These are phyloP conservation scores for Zosterops hypoxanthus DNA, from an alignment of 2,113 vertebrate species.

Conservation along the genomic window DNA sequence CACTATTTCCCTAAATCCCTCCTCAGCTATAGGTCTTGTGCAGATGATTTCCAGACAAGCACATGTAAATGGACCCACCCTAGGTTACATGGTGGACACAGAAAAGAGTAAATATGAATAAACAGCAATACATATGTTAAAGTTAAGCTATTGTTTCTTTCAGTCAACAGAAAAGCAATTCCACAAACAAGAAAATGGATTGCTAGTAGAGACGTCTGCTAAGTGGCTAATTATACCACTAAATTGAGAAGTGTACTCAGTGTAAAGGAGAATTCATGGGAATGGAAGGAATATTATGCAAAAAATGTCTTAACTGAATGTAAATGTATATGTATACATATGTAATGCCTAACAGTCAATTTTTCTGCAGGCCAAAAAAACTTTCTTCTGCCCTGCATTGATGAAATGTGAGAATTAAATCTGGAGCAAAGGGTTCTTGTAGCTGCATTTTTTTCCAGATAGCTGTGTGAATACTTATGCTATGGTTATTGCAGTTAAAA, in stretches of 20 bases:
- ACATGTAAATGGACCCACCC: not conserved
- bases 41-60: conserved; percentile 4
- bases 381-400: not conserved
- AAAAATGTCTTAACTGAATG: not conserved
- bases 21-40: not conserved
- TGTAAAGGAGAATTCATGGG: not conserved
- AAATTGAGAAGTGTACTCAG: not conserved
- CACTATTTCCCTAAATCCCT: conserved; percentile 25
- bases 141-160: not conserved
- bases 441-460: not conserved
- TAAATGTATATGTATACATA: not conserved
- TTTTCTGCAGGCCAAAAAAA: not conserved
- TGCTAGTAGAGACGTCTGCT: not conserved
- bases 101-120: not conserved
- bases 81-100: not conserved
- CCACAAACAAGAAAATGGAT: not conserved
- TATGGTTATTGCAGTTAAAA: not conserved
- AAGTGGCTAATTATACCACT: not conserved
- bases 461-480: not conserved
- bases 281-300: not conserved
- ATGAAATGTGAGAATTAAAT: not conserved
- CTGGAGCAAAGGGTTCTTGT: not conserved
- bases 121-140: not conserved
- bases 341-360: not conserved
- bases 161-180: not conserved